phyloP scores from a whole-genome alignment of 2,888 invertebrate species.

The Leucoma salicis region DNA sequence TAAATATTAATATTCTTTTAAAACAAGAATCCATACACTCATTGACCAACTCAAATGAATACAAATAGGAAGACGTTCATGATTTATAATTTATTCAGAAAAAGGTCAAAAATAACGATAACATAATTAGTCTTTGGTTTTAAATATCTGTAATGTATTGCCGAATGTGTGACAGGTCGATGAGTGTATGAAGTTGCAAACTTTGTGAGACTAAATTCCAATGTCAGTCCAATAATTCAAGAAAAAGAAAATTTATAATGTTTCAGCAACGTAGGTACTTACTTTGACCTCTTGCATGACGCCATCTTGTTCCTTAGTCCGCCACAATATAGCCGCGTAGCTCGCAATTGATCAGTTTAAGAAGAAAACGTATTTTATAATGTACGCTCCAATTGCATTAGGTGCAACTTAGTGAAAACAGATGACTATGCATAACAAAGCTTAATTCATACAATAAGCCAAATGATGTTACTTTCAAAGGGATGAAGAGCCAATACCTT shows the following conservation, averaged over 20 bases:
- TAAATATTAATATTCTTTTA: slow-evolving; percentile 51
- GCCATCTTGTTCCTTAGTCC: slow-evolving; percentile 45
- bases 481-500: no score
- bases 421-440: slow-evolving; percentile 16
- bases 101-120: slow-evolving; percentile 53
- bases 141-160: slow-evolving; percentile 55
- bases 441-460: slow-evolving; percentile 31
- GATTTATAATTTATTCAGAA: slow-evolving; percentile 42
- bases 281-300: slow-evolving; percentile 45
- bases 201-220: slow-evolving; percentile 56
- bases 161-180: slow-evolving; percentile 60
- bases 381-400: slow-evolving; percentile 11
- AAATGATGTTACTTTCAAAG: no score
- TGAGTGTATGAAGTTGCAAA: slow-evolving; percentile 59
- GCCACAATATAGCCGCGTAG: slow-evolving; percentile 26
- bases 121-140: slow-evolving; percentile 74
- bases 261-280: slow-evolving; percentile 53
- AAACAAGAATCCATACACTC: slow-evolving; percentile 56
- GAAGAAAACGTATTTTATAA: slow-evolving; percentile 9
- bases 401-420: slow-evolving; percentile 12
- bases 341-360: slow-evolving; percentile 20
- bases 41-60: slow-evolving; percentile 49
- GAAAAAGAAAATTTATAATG: slow-evolving; percentile 35
- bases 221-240: slow-evolving; percentile 60
- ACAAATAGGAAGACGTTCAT: slow-evolving; percentile 59